These are phyloP conservation scores for Mamestra brassicae DNA, from an alignment of 2,888 invertebrate genomes.

Conservation along the genomic window DNA sequence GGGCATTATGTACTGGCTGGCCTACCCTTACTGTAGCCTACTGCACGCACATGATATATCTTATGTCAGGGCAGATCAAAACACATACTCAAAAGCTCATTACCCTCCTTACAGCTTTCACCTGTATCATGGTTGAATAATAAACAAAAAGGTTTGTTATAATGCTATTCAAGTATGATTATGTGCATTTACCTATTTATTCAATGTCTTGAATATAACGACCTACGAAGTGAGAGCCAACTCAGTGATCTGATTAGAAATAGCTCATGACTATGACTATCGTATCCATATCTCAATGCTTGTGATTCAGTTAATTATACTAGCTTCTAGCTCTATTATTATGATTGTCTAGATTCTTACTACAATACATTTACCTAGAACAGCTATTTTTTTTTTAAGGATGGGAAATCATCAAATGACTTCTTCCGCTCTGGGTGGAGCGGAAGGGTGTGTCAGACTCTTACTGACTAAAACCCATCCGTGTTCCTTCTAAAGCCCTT, in stretches of 20 bases:
- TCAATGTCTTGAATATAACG: conserved; percentile 49
- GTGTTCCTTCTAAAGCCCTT: no score
- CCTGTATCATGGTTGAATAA: background rate
- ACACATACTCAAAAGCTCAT: conserved; percentile 23
- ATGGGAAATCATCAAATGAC: no score
- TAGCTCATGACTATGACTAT: conserved; percentile 37
- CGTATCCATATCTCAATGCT: conserved; percentile 30
- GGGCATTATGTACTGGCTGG: no score
- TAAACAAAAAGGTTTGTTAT: background rate
- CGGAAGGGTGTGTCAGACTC: no score
- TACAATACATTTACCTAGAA: background rate
- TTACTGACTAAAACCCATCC: no score
- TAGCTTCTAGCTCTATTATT: background rate
- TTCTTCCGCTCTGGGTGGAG: no score
- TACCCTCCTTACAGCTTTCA: conserved; percentile 20
- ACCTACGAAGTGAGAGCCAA: conserved; percentile 65
- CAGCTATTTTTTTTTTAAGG: no score
- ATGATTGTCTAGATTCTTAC: background rate
- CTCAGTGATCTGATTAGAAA: conserved; percentile 51
- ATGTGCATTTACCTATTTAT: conserved; percentile 27
- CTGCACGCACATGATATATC: background rate
- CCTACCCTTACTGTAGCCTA: no score
- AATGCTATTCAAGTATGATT: conserved; percentile 2
- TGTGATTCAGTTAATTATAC: conserved; percentile 26
- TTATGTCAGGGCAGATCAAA: background rate